Evolutionary conservation across 2,888 invertebrate species (phyloP).

Genomic region (Limenitis camilla): DNA sequence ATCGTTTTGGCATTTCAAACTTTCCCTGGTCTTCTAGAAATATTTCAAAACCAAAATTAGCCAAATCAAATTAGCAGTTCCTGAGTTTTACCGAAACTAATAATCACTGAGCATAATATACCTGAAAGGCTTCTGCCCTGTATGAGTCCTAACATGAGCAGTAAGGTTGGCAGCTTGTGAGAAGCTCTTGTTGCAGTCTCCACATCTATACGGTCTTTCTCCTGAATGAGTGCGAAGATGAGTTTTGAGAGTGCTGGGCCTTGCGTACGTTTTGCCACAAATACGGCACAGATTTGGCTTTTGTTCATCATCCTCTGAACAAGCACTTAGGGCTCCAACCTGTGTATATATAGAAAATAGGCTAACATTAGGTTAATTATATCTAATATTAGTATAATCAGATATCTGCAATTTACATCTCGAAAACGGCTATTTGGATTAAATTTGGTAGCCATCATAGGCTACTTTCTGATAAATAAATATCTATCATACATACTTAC

Average conservation of each 20-base stretch:
- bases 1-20: not conserved
- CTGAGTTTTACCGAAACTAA: too few species aligned
- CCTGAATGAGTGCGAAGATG: slow-evolving; percentile 97
- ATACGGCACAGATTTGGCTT: slow-evolving; percentile 94
- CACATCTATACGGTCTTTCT: slow-evolving; percentile 91
- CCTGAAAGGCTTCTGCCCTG: slow-evolving; percentile 97
- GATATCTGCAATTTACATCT: too few species aligned
- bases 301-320: slow-evolving; percentile 79
- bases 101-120: slow-evolving; percentile 30
- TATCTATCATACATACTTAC: too few species aligned
- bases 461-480: too few species aligned
- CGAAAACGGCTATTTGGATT: too few species aligned
- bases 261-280: slow-evolving; percentile 96
- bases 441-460: too few species aligned
- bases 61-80: too few species aligned
- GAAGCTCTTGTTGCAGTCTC: slow-evolving; percentile 96
- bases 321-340: slow-evolving; percentile 74
- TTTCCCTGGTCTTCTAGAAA: not conserved
- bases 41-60: too few species aligned
- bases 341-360: too few species aligned
- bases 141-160: slow-evolving; percentile 96
- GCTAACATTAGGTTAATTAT: too few species aligned
- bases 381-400: too few species aligned
- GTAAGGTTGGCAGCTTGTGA: slow-evolving; percentile 99
- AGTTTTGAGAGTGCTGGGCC: slow-evolving; percentile 97